These are phyloP conservation scores for Periophthalmus magnuspinnatus DNA, from an alignment of 2,797 vertebrate genomes.

Conservation along the genomic window DNA sequence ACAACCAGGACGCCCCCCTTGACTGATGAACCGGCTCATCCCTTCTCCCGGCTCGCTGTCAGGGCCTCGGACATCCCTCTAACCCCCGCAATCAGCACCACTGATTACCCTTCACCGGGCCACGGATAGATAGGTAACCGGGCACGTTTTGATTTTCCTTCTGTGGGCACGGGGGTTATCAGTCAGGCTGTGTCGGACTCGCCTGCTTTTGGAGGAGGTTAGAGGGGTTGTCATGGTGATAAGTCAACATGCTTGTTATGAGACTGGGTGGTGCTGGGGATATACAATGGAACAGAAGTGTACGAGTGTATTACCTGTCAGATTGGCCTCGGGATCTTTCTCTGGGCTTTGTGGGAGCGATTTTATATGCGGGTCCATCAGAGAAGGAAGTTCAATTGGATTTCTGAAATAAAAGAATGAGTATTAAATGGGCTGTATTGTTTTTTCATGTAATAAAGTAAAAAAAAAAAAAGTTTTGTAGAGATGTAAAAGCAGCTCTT, in stretches of 20 bases:
- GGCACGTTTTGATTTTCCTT: conserved; percentile 40
- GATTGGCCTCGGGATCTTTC: conserved; percentile 26
- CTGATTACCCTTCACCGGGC: conserved; percentile 74
- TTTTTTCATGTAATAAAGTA: too few relatives aligned
- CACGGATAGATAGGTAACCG: conserved; percentile 65
- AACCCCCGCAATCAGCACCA: conserved; percentile 71
- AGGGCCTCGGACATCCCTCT: conserved; percentile 62
- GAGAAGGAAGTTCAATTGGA: conserved; percentile 35
- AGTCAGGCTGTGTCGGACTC: conserved; percentile 33
- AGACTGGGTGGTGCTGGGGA: conserved; percentile 3
- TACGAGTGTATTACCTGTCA: conserved; percentile 53
- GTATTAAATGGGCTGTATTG: not conserved
- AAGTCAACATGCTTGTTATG: conserved; percentile 11
- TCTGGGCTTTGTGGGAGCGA: conserved; percentile 7
- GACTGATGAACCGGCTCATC: conserved; percentile 60
- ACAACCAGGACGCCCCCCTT: conserved; percentile 53
- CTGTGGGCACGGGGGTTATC: conserved; percentile 32
- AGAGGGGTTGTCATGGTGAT: conserved; percentile 8
- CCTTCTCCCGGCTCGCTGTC: conserved; percentile 62
- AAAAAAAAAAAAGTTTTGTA: too few relatives aligned
- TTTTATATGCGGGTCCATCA: conserved; percentile 12
- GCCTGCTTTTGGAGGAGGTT: conserved; percentile 25
- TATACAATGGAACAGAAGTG: conserved; percentile 2
- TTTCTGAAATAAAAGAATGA: conserved; percentile 40
- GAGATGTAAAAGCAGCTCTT: too few relatives aligned